phyloP scores from a whole-genome alignment of 2,797 vertebrate genomes.

The Macropus fuliginosus region DNA sequence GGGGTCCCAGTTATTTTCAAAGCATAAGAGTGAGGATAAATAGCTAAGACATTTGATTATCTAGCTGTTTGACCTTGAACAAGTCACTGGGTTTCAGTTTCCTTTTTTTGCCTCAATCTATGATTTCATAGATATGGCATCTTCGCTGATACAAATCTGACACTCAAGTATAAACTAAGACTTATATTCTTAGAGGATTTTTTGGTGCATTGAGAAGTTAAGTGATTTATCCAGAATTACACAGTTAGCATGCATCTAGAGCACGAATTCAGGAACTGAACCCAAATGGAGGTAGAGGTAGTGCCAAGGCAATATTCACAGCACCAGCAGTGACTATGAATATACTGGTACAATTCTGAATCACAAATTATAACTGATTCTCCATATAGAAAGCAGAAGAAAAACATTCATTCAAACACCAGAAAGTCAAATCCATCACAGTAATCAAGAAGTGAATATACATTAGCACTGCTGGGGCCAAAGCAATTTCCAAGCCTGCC shows the following conservation, averaged over 20 bases:
- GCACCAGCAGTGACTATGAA: too few relatives aligned
- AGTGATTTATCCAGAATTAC: neutral
- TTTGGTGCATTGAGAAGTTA: neutral
- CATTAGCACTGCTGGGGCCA: too few relatives aligned
- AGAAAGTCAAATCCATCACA: too few relatives aligned
- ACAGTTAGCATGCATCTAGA: neutral
- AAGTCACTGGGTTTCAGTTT: slow-evolving; percentile 2
- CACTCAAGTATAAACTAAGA: neutral
- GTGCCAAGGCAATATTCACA: too few relatives aligned
- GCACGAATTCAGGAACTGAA: neutral
- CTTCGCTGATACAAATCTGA: neutral
- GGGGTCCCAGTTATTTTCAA: slow-evolving; percentile 44
- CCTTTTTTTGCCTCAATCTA: neutral
- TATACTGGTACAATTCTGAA: too few relatives aligned
- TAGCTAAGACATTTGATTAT: neutral
- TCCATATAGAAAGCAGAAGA: too few relatives aligned
- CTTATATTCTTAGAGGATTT: neutral
- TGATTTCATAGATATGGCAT: neutral
- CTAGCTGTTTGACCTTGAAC: neutral
- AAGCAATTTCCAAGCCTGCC: too few relatives aligned
- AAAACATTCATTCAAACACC: too few relatives aligned
- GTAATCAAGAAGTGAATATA: too few relatives aligned
- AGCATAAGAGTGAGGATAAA: neutral
- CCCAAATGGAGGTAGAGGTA: neutral
- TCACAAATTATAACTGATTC: too few relatives aligned